Evolutionary conservation across 2,113 vertebrate species (phyloP), one percentile per base, ranked within the genome.

Genomic region (Channa argus): DNA sequence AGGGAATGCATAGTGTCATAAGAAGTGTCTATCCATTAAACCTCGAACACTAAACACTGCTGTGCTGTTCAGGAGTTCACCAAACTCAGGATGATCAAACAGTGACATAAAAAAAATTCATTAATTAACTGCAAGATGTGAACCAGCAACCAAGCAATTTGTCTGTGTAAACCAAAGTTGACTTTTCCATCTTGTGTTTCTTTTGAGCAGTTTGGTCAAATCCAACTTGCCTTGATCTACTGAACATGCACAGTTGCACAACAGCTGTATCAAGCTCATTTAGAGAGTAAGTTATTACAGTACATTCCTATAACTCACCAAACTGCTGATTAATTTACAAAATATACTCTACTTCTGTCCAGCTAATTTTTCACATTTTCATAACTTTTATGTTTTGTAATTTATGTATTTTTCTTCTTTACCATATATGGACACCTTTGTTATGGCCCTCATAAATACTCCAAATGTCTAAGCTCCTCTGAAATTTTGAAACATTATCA

Each of bases 1-100:
- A n/a, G 61, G 52, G 33, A 59, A 36, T 3, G 49, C 13, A 58
- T 13, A 15, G 54, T 65, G 69, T 63, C 54, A 51, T 62, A 36
- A 60, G 41, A 69, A 71, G 34, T 11, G 1, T 34, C 24, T 53
- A 58, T 62, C 49, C 3, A 3, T 55, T 65, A 67, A 70, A 74
- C 59, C 62, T 63, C 60, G 51, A 4, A 44, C 41, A 53, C 9
- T 14, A 43, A 71, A 60, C 58, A 8, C 41, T 13, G 46, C 49
- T 53, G 62, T 34, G 62, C 13, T 37, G 12, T 52, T 69, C 7
- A 60, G 8, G 10, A 36, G 52, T 49, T 65, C 64, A 69, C 52
- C 47, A 24, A 49, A 50, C 14, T 34, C 47, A 5, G 5, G n/a
- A 61, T 44, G 39, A 60, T 34, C 65, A 10, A 56, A 50, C 8